These are phyloP conservation scores for Lasiommata megera DNA, from an alignment of 2,888 invertebrate genomes.

Conservation along the genomic window DNA sequence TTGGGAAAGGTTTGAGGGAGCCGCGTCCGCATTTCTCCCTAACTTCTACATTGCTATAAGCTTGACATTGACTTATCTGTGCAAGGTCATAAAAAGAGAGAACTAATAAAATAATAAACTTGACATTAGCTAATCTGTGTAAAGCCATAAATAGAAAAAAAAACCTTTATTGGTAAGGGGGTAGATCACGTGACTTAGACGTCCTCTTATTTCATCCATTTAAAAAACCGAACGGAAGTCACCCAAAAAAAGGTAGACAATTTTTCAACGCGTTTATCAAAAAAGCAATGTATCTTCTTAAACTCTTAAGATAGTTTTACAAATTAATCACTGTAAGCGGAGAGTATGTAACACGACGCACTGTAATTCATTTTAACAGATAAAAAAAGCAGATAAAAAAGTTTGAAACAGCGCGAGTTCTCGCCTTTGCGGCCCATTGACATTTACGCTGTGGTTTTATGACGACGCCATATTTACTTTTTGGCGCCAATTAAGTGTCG, in stretches of 20 bases:
- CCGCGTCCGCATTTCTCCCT: too few species aligned
- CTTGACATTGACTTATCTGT: too few species aligned
- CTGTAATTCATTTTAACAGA: constrained; percentile 26
- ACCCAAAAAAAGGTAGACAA: constrained; percentile 1
- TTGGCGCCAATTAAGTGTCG: constrained; percentile 56
- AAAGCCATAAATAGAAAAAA: too few species aligned
- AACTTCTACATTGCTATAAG: too few species aligned
- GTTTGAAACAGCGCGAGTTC: constrained; percentile 35
- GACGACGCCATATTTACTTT: constrained; percentile 47
- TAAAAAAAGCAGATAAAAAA: constrained; percentile 23
- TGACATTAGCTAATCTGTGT: too few species aligned
- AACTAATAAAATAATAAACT: too few species aligned
- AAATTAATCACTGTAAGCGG: constrained; percentile 34
- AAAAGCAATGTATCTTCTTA: constrained; percentile 14
- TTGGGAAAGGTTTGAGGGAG: too few species aligned
- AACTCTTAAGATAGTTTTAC: constrained; percentile 29
- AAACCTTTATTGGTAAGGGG: too few species aligned
- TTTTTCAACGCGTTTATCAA: constrained; percentile 4
- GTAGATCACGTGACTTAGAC: too few species aligned
- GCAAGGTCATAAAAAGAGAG: too few species aligned
- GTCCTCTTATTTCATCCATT: not conserved
- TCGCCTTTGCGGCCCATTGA: constrained; percentile 68
- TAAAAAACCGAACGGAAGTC: not conserved
- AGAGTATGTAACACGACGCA: constrained; percentile 29
- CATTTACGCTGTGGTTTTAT: constrained; percentile 49